Conservation (phyloP, 2,888 invertebrate genomes). For the Acanthosepion esculentum region DNA sequence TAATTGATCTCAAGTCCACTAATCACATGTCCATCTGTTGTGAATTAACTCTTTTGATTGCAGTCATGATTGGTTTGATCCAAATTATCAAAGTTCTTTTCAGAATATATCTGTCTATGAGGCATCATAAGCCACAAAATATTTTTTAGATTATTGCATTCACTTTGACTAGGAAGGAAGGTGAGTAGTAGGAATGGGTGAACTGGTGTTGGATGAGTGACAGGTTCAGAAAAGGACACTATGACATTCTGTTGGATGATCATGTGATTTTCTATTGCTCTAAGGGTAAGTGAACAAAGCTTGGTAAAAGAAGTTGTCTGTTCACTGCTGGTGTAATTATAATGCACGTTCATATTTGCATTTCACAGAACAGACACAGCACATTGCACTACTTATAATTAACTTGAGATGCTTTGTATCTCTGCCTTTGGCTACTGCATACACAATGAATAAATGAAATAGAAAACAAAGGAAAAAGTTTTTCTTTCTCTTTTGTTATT, state of each 20-base stretch:
- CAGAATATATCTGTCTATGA: neutral
- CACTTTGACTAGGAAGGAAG: neutral
- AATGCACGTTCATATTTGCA: conserved; percentile 33
- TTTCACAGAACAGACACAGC: neutral
- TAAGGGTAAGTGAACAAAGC: conserved; percentile 33
- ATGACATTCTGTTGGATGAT: conserved; percentile 33
- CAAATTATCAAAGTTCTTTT: neutral
- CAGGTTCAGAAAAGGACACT: conserved; percentile 21
- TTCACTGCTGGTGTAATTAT: neutral
- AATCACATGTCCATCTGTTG: neutral
- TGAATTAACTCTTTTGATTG: neutral
- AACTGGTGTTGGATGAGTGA: neutral
- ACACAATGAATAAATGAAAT: neutral
- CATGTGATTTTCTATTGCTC: conserved; percentile 33
- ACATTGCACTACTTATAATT: conserved; percentile 13
- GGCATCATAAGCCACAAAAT: neutral
- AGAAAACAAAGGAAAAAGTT: neutral
- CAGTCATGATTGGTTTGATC: neutral
- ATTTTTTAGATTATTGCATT: neutral
- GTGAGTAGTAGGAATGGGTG: neutral
- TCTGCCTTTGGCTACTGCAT: conserved; percentile 33
- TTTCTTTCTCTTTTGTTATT: neutral
- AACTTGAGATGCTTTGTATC: conserved; percentile 33
- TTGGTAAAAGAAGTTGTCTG: neutral
- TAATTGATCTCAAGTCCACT: neutral